Percentiles rank a stretch among this genome's conserved stretches.
phyloP scores from a whole-genome alignment of 2,797 vertebrate genomes.

The Anniella stebbinsi region DNA sequence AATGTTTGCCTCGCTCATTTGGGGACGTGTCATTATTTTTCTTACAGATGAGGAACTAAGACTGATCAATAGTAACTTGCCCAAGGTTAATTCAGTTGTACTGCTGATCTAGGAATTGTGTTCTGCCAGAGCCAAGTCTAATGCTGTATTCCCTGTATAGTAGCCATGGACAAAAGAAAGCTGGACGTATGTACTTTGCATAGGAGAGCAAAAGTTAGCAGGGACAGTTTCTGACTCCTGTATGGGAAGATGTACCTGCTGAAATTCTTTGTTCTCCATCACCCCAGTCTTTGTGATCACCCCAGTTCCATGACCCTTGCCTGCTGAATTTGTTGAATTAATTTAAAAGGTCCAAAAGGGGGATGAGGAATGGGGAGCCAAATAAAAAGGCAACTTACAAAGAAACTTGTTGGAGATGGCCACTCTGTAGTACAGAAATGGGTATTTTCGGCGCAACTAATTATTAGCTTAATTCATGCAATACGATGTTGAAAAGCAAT shows the following conservation, averaged over 20 bases:
- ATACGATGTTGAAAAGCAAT: not conserved
- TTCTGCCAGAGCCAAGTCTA: not conserved
- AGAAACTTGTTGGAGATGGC: not conserved
- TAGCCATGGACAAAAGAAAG: not conserved
- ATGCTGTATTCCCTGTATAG: not conserved
- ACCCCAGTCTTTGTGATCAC: not conserved
- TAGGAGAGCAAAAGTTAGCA: no score
- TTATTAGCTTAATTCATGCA: not conserved
- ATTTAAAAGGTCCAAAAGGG: not conserved
- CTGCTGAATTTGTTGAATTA: constrained; percentile 13
- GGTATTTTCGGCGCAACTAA: not conserved
- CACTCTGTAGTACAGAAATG: not conserved
- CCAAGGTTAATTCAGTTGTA: not conserved
- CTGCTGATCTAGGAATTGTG: not conserved
- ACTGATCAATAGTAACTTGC: not conserved
- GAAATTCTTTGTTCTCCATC: not conserved
- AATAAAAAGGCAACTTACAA: not conserved
- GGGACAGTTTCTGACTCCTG: not conserved
- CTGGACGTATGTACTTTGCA: no score
- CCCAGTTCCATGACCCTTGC: not conserved
- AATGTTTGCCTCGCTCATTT: not conserved
- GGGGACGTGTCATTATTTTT: not conserved
- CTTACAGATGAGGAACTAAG: not conserved
- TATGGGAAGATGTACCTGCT: not conserved
- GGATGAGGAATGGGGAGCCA: no score